phyloP scores from a whole-genome alignment of 2,113 vertebrate genomes.

The Pan paniscus region DNA sequence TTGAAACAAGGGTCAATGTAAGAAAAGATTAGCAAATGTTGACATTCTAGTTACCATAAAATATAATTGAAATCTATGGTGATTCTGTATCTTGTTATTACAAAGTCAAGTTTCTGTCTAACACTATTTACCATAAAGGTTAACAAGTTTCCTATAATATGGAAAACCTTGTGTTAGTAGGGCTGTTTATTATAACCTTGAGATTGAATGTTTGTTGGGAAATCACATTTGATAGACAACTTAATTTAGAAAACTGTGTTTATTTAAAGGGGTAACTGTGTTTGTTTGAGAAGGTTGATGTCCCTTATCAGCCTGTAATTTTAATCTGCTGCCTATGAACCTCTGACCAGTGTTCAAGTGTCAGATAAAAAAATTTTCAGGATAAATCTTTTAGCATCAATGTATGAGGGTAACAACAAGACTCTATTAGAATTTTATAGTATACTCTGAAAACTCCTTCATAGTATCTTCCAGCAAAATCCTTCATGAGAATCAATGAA shows the following conservation, averaged over 20 bases:
- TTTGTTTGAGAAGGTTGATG: not conserved
- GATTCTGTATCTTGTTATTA: slow-evolving; percentile 4
- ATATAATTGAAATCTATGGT: not conserved
- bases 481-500: not conserved
- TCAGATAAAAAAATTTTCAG: not conserved
- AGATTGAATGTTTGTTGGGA: not conserved
- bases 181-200: not conserved
- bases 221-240: not conserved
- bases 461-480: not conserved
- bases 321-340: not conserved
- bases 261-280: not conserved
- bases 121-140: not conserved
- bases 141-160: not conserved
- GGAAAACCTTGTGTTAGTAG: not conserved
- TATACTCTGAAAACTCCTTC: not conserved
- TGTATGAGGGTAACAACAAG: not conserved
- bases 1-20: not conserved
- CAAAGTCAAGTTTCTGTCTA: not conserved
- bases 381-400: not conserved
- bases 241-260: not conserved
- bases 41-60: not conserved
- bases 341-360: not conserved
- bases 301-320: not conserved
- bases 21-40: slow-evolving; percentile 3
- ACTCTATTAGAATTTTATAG: not conserved